Conservation (phyloP, 2,797 vertebrate genomes). For the Heliangelus exortis region DNA sequence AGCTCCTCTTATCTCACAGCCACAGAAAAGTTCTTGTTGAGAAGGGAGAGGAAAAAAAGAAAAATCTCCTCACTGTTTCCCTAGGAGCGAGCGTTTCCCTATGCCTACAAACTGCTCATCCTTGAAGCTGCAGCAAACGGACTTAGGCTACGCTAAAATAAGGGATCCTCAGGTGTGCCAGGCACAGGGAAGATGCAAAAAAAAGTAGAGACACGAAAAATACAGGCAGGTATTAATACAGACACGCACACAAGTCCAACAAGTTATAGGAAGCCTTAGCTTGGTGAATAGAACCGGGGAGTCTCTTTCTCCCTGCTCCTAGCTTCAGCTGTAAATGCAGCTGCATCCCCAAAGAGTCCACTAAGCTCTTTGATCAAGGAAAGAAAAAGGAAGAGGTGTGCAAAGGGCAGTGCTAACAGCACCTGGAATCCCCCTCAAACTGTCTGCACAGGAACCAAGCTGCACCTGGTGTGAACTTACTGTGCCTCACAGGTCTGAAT, state of each 20-base stretch:
- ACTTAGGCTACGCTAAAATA: conserved; percentile 53
- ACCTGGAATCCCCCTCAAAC: conserved; percentile 57
- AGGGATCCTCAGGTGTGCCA: conserved; percentile 39
- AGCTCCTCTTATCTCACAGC: conserved; percentile 52
- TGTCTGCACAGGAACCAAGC: background rate
- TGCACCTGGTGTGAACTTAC: background rate
- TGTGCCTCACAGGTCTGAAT: background rate
- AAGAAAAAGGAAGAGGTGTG: conserved; percentile 9
- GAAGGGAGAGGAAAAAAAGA: background rate
- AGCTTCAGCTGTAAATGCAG: conserved; percentile 32
- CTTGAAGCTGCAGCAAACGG: conserved; percentile 60
- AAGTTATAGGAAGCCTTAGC: conserved; percentile 66
- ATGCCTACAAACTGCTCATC: conserved; percentile 44
- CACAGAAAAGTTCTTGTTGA: conserved; percentile 20
- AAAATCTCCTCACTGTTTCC: conserved; percentile 22
- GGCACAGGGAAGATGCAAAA: conserved; percentile 52
- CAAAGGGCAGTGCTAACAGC: conserved; percentile 49
- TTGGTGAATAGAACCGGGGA: conserved; percentile 23
- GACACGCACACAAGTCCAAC: conserved; percentile 65
- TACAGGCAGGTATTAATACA: conserved; percentile 66
- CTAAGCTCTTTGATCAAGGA: conserved; percentile 14
- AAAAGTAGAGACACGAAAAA: conserved; percentile 13
- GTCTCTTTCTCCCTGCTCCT: conserved; percentile 37
- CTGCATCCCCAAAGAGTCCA: background rate
- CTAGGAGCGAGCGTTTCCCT: conserved; percentile 43